Evolutionary conservation across 2,113 vertebrate genomes (phyloP), one percentile per base, ranked within the genome.

Genomic region (Synodontis membranacea): DNA sequence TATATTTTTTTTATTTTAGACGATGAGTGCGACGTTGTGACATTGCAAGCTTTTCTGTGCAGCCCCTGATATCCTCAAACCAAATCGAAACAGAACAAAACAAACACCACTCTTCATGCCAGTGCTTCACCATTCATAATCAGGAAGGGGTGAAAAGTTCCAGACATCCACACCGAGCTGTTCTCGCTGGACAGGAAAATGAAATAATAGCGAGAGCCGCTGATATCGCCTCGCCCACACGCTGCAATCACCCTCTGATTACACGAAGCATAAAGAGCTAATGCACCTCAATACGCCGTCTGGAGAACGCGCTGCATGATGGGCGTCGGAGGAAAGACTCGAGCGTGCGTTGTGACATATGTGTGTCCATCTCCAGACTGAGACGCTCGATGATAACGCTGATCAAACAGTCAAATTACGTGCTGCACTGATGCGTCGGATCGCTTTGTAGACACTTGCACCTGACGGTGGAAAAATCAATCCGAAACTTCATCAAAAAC

Each of bases 241-340:
- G 44, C 23, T 44, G 68, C 39, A 75, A 76, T 84, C 70, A 75
- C 70, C 9, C 10, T 19, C 70, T 76, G 52, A 62, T 75, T 76
- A 31, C 21, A 75, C 12, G 54, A 23, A 84, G 66, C 70, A 75
- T 60, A 84, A 31, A 46, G 52, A 76, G 39, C 37, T 58, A 84
- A 52, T 17, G 83, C 14, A 44, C 23, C 37, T 44, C 50, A n/a
- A 34, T 34, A 31, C 31, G 17, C 70, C 10, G 25, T 11, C 50
- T 75, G 83, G 52, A 56, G 52, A 58, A 58, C 37, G 12, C 23
- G 37, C 80, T 60, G 14, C 6, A 46, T 42, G 12, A 56, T 52
- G 25, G 2, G 42, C 28, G 25, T 75, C 48, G 37, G 83, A n/a
- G 9, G 15, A 34, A 1, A 70, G 34, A 70, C 9, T 3, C 0